Evolutionary conservation across 2,113 vertebrate species (phyloP), one percentile per base, ranked within the genome.

Genomic region (Scopus umbretta): DNA sequence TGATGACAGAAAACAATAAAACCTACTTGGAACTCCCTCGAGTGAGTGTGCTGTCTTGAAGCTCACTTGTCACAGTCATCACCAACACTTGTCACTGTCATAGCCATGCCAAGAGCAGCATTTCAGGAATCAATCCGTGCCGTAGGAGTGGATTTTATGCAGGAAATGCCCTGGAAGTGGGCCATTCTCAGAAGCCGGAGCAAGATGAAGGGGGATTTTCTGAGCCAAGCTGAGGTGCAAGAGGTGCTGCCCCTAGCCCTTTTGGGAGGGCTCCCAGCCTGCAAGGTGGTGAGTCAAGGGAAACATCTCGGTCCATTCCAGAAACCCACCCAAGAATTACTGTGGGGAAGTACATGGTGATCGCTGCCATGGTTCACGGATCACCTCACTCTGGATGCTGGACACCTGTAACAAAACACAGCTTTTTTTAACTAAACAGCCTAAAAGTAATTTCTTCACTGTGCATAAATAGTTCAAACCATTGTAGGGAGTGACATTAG

Each of bases 281-380:
- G 38, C 78, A 38, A 53, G 5, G 11, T 30, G 2, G 4, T 62
- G 32, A 83, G 30, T 8, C 10, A 11, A 2, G 15, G 9, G 10
- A 43, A n/a, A 14, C 72, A 25, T 5, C 9, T 62, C 5, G 2
- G 21, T 36, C 10, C 29, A 4, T 45, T 81, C 21, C 47, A 70
- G 40, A 70, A 70, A 76, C 5, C 3, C 5, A 2, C 6, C 16
- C 5, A 6, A 47, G 12, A 38, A 38, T 13, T 36, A 26, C 32
- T 34, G 32, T 1, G 2, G n/a, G 18, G 29, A 66, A 27, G n/a
- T 47, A 40, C 29, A 3, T 8, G 63, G 56, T 2, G 0, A 23
- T 5, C 2, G 3, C 25, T 70, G 55, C 13, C 2, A 3, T 11
- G 26, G 8, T 36, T 73, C 21, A 40, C 19, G 19, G 21, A 38